Conservation (phyloP, 2,888 invertebrate genomes). For the Nysson spinosus region DNA sequence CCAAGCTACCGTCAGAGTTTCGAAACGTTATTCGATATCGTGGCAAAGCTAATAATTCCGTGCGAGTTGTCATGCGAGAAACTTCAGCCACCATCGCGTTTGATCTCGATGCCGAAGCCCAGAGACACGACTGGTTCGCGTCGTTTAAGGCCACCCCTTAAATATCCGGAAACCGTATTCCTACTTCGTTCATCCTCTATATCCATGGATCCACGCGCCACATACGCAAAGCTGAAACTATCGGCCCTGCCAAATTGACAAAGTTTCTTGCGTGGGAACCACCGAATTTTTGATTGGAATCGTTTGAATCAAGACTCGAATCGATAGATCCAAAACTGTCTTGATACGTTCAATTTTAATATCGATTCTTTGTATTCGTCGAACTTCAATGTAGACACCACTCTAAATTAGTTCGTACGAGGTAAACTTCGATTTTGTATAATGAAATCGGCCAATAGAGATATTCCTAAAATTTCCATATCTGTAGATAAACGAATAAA, state of each 20-base stretch:
- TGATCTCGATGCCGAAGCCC: slow-evolving; percentile 42
- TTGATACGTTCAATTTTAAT: too few species aligned
- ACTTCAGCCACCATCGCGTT: slow-evolving; percentile 45
- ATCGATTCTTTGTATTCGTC: too few species aligned
- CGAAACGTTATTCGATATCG: slow-evolving; percentile 44
- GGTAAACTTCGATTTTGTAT: too few species aligned
- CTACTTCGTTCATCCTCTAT: slow-evolving; percentile 16
- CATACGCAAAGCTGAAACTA: slow-evolving; percentile 48
- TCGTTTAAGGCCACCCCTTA: slow-evolving; percentile 49
- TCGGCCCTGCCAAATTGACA: slow-evolving; percentile 56
- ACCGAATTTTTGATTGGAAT: slow-evolving; percentile 35
- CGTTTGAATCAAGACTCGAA: slow-evolving; percentile 38
- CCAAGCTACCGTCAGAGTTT: slow-evolving; percentile 24
- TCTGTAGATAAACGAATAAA: too few species aligned
- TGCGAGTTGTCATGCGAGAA: slow-evolving; percentile 51
- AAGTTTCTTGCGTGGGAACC: slow-evolving; percentile 49
- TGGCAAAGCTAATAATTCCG: slow-evolving; percentile 48
- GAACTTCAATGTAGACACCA: too few species aligned
- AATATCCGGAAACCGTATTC: slow-evolving; percentile 32
- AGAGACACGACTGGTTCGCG: neutral
- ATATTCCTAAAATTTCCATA: neutral
- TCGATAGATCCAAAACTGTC: slow-evolving; percentile 28
- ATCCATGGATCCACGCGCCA: slow-evolving; percentile 39
- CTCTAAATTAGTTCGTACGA: too few species aligned
- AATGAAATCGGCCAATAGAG: too few species aligned